Evolutionary conservation across 2,888 invertebrate species (phyloP).

Genomic region (Gibbula magus): DNA sequence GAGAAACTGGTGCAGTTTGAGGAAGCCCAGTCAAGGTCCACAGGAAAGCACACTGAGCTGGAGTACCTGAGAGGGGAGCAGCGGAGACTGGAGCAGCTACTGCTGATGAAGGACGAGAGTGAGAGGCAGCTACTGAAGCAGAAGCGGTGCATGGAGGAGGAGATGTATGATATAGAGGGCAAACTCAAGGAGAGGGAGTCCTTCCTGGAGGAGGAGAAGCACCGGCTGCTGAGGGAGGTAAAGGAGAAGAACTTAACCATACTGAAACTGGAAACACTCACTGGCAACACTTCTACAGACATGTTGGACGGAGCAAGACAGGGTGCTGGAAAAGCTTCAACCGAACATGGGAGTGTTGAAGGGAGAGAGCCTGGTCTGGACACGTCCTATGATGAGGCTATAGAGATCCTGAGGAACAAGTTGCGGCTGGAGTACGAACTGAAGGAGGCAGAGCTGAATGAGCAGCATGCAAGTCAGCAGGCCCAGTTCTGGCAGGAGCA

Average conservation of each 20-base stretch:
- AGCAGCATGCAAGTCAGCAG: conserved; percentile 42
- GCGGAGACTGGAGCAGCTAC: conserved; percentile 62
- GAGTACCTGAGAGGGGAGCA: conserved; percentile 59
- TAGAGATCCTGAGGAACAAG: conserved; percentile 59
- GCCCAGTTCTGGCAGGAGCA: conserved; percentile 36
- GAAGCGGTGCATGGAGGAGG: conserved; percentile 64
- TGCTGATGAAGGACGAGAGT: conserved; percentile 63
- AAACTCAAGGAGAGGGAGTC: conserved; percentile 63
- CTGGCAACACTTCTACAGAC: background rate
- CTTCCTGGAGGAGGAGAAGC: conserved; percentile 60
- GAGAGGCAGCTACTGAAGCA: conserved; percentile 66
- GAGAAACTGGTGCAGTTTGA: conserved; percentile 61
- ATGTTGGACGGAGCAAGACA: background rate
- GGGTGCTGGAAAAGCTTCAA: background rate
- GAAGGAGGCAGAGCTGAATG: conserved; percentile 40
- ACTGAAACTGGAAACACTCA: conserved; percentile 25
- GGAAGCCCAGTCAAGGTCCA: conserved; percentile 55
- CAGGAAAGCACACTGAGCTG: conserved; percentile 53
- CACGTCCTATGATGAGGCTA: conserved; percentile 55
- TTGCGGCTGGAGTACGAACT: conserved; percentile 48
- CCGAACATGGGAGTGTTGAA: background rate
- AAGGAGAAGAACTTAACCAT: conserved; percentile 38
- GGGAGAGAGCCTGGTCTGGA: conserved; percentile 28
- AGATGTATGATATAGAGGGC: conserved; percentile 61
- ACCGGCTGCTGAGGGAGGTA: conserved; percentile 53